Base-by-base conservation (phyloP, 2,797 vertebrate species). In the Chelon auratus region DNA sequence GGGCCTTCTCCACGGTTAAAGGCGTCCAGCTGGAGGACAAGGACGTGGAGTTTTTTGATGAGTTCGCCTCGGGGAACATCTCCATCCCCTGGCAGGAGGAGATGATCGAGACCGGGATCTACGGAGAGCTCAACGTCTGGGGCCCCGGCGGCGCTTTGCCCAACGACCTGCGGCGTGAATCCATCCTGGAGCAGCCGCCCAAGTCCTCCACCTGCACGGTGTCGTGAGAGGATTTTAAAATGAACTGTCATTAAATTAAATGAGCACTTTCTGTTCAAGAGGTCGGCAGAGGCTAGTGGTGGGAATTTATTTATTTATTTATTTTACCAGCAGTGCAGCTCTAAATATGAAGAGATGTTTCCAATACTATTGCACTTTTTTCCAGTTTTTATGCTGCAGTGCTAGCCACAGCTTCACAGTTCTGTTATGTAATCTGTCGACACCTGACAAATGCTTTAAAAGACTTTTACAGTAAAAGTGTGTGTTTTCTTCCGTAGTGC, bases 41-140 rank as follows among this genome's bases (percentile, higher is more conserved):
- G 0, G 96, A 97, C 82, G 82, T 63, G 0, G 75, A 73, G 0
- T 96, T 97, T 81, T 97, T 91, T 54, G 83, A 94, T 2, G 95
- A 96, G 67, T 97, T 97, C 2, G 94, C 96, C 52, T 93, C 95
- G 0, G 96, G 96, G 82, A 96, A 93, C 87, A 95, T 97, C 73
- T 22, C 95, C 80, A 94, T 97, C 57, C 95, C 96, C 2, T 97
- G 96, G 96, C 96, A 97, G 89, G 96, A 97, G 80, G 96, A 97
- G 89, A 97, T 97, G 95, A 95, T 97, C 0, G 95, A 96, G 78
- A 96, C 70, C 0, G 94, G 96, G n/a, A 59, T 97, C 66, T 97
- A 94, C 2, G 86, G 88, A 0, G 95, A 96, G 88, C 90, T 97
- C 51, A 95, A 94, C 0, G 79, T 95, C 20, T 96, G 95, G 95